phyloP scores from a whole-genome alignment of 2,888 invertebrate species.

The Laspeyria flexula region DNA sequence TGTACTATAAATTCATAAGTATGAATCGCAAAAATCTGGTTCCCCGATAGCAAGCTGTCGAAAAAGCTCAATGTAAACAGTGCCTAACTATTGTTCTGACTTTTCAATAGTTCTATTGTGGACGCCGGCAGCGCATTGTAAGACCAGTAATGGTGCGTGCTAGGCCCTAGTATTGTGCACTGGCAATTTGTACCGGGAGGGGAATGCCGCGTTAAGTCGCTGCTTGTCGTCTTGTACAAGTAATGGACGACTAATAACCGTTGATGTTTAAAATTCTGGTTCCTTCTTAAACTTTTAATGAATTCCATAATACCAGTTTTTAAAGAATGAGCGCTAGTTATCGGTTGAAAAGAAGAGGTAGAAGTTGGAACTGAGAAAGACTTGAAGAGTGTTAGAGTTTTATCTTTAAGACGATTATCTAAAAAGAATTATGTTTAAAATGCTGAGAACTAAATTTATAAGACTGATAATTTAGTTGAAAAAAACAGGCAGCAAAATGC shows the following conservation, averaged over 20 bases:
- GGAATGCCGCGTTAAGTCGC: constrained; percentile 26
- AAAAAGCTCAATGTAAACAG: constrained; percentile 63
- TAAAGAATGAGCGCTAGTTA: too few species aligned
- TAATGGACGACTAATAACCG: constrained; percentile 25
- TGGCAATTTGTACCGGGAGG: constrained; percentile 48
- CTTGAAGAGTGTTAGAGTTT: too few species aligned
- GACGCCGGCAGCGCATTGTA: constrained; percentile 37
- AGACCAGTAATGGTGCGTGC: constrained; percentile 53
- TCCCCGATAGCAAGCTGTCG: constrained; percentile 55
- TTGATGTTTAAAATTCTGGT: neutral
- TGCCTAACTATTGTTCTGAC: constrained; percentile 67
- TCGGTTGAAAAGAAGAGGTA: too few species aligned
- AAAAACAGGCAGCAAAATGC: too few species aligned
- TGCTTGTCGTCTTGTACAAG: constrained; percentile 21
- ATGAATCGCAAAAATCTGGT: constrained; percentile 2
- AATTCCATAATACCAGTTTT: too few species aligned
- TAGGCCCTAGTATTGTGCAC: constrained; percentile 52
- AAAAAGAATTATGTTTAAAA: too few species aligned
- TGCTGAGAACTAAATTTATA: too few species aligned
- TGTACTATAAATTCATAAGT: neutral
- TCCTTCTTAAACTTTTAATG: too few species aligned
- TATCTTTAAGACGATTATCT: too few species aligned
- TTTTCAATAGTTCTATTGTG: constrained; percentile 64
- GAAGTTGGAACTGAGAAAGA: too few species aligned
- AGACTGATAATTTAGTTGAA: too few species aligned